These are phyloP conservation scores for Phylloscopus whistleri DNA, from an alignment of 2,113 vertebrate species.

Conservation along the genomic window DNA sequence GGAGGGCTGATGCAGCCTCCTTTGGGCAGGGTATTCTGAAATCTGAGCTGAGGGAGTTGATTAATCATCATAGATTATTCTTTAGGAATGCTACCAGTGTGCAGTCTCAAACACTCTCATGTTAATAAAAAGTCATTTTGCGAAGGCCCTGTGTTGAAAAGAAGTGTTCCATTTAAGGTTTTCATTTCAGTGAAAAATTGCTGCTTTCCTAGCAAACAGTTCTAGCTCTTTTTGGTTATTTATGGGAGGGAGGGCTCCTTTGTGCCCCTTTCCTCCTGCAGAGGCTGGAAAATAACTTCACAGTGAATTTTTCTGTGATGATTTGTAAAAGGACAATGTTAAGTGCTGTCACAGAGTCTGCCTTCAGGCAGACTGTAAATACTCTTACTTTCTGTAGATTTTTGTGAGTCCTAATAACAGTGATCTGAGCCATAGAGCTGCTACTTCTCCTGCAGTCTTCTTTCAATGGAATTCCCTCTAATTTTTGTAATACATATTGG, in stretches of 20 bases:
- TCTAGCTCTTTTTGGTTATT: not conserved
- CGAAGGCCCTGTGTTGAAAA: not conserved
- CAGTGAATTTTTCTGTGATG: not conserved
- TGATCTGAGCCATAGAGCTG: not conserved
- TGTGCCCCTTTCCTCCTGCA: not conserved
- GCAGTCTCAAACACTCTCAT: not conserved
- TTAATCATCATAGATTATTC: not conserved
- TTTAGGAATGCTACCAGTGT: not conserved
- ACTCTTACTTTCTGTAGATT: not conserved
- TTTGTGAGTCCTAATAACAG: not conserved
- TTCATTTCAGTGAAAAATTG: not conserved
- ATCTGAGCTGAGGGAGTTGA: not conserved
- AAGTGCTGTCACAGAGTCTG: not conserved
- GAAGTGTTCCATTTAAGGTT: no score
- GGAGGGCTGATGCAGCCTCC: not conserved
- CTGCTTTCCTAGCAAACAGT: not conserved
- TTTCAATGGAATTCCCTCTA: not conserved
- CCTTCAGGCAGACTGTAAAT: not conserved
- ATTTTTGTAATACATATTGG: not conserved
- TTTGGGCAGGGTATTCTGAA: not conserved
- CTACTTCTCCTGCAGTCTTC: not conserved
- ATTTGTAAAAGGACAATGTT: not conserved
- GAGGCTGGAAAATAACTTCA: not conserved
- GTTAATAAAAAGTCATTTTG: not conserved
- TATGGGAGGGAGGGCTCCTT: not conserved